Conservation (phyloP, 1,140 invertebrate genomes). For the Aphis gossypii region DNA sequence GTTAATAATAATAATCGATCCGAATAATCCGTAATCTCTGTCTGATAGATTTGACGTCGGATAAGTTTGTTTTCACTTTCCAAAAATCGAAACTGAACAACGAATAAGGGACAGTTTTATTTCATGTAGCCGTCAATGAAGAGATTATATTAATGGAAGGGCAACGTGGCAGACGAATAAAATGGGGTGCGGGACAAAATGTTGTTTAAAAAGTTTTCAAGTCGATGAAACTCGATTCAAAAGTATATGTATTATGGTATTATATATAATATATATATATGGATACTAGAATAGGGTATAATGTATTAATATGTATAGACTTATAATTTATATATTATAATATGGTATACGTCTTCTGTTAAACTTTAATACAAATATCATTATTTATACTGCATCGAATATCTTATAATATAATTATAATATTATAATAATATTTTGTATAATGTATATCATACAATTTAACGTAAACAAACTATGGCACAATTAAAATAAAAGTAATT, state of each 20-base stretch:
- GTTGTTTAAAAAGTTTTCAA: slow-evolving; percentile 13
- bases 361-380: background rate
- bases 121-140: slow-evolving; percentile 9
- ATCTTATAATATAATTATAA: background rate
- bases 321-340: background rate
- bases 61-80: background rate
- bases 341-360: background rate
- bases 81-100: background rate
- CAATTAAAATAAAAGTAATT: too few relatives aligned
- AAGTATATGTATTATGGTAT: background rate
- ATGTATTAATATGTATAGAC: background rate
- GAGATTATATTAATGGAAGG: slow-evolving; percentile 16
- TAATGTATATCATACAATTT: background rate
- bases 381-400: background rate
- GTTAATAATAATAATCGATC: background rate
- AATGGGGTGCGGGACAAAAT: slow-evolving; percentile 10
- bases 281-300: background rate
- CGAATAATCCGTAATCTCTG: background rate
- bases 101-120: background rate
- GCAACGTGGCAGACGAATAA: background rate
- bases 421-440: too few relatives aligned
- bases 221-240: background rate
- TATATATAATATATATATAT: background rate
- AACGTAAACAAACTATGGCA: background rate
- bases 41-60: background rate